phyloP scores from a whole-genome alignment of 1,140 invertebrate genomes.

The Condylostylus longicornis region DNA sequence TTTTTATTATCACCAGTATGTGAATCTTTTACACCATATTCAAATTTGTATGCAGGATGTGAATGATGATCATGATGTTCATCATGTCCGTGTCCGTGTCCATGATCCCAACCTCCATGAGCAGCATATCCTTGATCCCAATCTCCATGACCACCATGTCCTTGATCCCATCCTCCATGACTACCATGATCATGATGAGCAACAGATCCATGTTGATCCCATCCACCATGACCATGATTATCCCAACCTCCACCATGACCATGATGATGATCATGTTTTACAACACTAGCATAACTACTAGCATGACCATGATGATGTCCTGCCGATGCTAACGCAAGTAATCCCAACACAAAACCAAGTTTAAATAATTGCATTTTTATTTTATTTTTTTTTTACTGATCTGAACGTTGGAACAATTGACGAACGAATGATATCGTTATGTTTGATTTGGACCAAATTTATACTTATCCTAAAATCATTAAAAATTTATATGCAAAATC shows the following conservation, averaged over 20 bases:
- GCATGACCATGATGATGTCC: conserved; percentile 15
- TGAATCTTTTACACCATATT: conserved; percentile 55
- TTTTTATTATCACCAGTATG: conserved; percentile 55
- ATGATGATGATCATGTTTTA: conserved; percentile 2
- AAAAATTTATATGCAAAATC: too few relatives aligned
- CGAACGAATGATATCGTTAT: too few relatives aligned
- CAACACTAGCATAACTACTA: conserved; percentile 7
- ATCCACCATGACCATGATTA: conserved; percentile 9
- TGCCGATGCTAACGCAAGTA: conserved; percentile 12
- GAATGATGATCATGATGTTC: conserved; percentile 12
- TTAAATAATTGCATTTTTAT: too few relatives aligned
- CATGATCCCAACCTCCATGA: conserved; percentile 1
- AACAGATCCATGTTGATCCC: not conserved
- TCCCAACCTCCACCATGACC: conserved; percentile 1
- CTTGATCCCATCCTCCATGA: too few relatives aligned
- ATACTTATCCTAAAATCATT: too few relatives aligned
- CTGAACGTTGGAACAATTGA: too few relatives aligned
- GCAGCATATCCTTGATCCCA: conserved; percentile 5
- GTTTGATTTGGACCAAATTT: too few relatives aligned
- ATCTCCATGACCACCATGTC: conserved; percentile 10
- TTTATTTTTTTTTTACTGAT: too few relatives aligned
- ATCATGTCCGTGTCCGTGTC: conserved; percentile 9
- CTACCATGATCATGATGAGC: too few relatives aligned
- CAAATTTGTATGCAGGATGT: conserved; percentile 51
- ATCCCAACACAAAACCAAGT: too few relatives aligned